A percentile compares a stretch with the other conserved stretches of the same genome.
These are phyloP conservation scores for Nannospalax galili DNA, from an alignment of 2,113 vertebrate species.

Conservation along the genomic window DNA sequence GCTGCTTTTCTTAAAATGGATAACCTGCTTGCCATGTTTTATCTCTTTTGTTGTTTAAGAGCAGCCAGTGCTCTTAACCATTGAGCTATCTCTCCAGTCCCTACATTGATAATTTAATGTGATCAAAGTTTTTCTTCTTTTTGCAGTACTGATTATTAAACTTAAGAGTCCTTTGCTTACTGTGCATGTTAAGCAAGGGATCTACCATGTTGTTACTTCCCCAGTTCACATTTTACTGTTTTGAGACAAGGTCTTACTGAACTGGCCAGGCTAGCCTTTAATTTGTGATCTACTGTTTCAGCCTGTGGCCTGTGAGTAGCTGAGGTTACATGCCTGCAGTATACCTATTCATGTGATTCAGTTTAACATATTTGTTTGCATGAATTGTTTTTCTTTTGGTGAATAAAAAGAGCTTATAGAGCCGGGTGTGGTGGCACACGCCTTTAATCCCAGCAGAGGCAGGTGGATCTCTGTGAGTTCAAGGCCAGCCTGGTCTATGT, in stretches of 20 bases:
- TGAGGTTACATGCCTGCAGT: not conserved
- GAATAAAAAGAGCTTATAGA: not conserved
- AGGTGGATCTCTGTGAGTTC: too few relatives aligned
- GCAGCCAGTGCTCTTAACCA: too few relatives aligned
- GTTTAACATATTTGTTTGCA: not conserved
- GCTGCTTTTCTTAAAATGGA: conserved; percentile 20
- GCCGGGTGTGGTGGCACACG: too few relatives aligned
- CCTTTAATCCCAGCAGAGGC: too few relatives aligned
- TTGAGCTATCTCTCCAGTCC: too few relatives aligned
- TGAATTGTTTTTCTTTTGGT: conserved; percentile 30
- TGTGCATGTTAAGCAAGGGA: not conserved
- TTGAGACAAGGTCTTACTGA: not conserved
- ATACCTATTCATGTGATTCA: not conserved
- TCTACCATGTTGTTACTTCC: not conserved
- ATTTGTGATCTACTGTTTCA: not conserved
- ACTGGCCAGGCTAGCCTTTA: not conserved
- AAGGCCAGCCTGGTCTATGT: too few relatives aligned
- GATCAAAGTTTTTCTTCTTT: not conserved
- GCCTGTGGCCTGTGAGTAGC: not conserved
- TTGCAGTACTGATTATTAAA: not conserved
- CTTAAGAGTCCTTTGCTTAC: not conserved
- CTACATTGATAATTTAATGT: not conserved
- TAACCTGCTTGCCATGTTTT: too few relatives aligned
- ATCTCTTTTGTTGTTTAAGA: too few relatives aligned
- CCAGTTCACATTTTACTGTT: not conserved